Evolutionary conservation across 1,140 invertebrate species (phyloP).

Genomic region (Halyomorpha halys): DNA sequence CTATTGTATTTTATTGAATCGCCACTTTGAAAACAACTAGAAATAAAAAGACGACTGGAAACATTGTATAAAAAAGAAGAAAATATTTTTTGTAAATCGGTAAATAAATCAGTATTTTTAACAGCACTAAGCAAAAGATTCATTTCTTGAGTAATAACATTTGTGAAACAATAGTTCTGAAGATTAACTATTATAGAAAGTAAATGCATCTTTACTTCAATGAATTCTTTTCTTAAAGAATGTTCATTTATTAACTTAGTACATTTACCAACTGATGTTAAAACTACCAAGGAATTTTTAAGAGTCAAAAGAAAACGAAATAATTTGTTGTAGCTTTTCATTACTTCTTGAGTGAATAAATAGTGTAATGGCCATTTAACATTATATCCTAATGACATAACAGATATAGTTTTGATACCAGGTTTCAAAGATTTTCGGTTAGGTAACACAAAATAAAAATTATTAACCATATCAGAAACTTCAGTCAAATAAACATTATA

Average conservation of each 20-base stretch:
- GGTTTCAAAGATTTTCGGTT: background rate
- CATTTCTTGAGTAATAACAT: slow-evolving; percentile 20
- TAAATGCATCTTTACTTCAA: slow-evolving; percentile 2
- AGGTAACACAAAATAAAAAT: slow-evolving; percentile 6
- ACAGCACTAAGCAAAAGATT: background rate
- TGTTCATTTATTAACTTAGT: background rate
- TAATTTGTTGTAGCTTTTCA: slow-evolving; percentile 2
- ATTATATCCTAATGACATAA: slow-evolving; percentile 5
- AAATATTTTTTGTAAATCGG: slow-evolving; percentile 9
- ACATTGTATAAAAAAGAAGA: background rate
- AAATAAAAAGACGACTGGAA: background rate
- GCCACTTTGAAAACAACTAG: background rate
- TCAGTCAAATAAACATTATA: slow-evolving; percentile 22
- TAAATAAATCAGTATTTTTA: background rate
- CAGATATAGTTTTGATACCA: background rate
- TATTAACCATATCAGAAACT: background rate
- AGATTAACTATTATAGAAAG: slow-evolving; percentile 17
- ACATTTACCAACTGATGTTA: background rate
- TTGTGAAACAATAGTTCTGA: slow-evolving; percentile 21
- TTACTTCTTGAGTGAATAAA: slow-evolving; percentile 15
- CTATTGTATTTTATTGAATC: background rate
- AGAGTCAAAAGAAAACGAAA: slow-evolving; percentile 12
- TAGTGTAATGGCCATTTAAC: slow-evolving; percentile 15
- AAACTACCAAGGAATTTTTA: background rate
- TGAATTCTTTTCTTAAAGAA: background rate